Percentiles rank a stretch among this genome's conserved stretches.
Conservation (phyloP, 2,888 invertebrate genomes). For the Apamea anceps region DNA sequence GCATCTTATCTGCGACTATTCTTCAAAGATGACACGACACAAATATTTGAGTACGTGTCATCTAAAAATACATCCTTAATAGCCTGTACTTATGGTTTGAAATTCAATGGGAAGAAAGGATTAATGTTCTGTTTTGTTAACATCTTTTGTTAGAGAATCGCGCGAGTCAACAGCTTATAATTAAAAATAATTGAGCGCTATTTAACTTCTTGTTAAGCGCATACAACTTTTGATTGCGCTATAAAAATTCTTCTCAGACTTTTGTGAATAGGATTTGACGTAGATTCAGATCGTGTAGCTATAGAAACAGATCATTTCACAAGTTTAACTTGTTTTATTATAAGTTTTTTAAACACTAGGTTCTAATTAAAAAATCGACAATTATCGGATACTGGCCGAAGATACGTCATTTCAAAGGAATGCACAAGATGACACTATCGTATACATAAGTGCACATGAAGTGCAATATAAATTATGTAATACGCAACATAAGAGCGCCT, state of each 20-base stretch:
- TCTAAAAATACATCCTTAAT: constrained; percentile 35
- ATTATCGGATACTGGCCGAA: background rate
- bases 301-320: background rate
- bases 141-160: constrained; percentile 46
- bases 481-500: background rate
- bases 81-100: constrained; percentile 28
- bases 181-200: constrained; percentile 56
- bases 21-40: constrained; percentile 31
- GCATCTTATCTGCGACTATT: constrained; percentile 30
- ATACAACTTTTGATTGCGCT: constrained; percentile 44
- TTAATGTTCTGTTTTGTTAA: constrained; percentile 50
- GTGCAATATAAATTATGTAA: constrained; percentile 27
- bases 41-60: constrained; percentile 30
- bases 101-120: constrained; percentile 41
- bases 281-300: background rate
- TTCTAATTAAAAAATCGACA: background rate
- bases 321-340: no score
- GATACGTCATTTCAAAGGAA: constrained; percentile 7
- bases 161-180: constrained; percentile 32
- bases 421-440: constrained; percentile 7
- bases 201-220: constrained; percentile 41
- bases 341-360: background rate
- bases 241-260: constrained; percentile 21
- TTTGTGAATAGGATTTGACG: constrained; percentile 19
- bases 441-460: constrained; percentile 14